Conservation (phyloP, 2,797 vertebrate species). For the Sphaeramia orbicularis region DNA sequence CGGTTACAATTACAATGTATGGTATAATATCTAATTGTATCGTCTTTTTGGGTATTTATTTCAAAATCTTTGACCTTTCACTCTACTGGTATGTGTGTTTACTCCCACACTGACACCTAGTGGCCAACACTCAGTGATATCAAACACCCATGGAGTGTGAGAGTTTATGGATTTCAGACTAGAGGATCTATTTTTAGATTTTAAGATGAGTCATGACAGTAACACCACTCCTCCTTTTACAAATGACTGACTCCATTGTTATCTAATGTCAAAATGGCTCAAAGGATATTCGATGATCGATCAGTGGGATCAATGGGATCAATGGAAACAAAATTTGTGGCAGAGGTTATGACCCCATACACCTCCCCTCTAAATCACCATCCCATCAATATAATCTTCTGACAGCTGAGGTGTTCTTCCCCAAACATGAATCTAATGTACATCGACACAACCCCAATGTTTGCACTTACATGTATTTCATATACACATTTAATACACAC, state of each 20-base stretch:
- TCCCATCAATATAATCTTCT: no score
- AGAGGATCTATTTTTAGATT: conserved; percentile 25
- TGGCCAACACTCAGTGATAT: conserved; percentile 36
- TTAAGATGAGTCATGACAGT: conserved; percentile 14
- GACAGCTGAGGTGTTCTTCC: no score
- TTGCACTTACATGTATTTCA: no score
- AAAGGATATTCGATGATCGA: neutral
- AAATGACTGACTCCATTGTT: neutral
- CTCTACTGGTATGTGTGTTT: neutral
- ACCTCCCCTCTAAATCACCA: no score
- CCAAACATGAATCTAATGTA: no score
- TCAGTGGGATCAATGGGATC: neutral
- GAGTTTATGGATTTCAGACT: conserved; percentile 28
- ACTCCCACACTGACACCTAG: conserved; percentile 70
- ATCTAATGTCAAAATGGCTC: neutral
- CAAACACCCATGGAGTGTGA: neutral
- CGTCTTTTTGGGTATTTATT: conserved; percentile 6
- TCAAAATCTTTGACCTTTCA: conserved; percentile 6
- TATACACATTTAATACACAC: no score
- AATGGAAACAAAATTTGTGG: neutral
- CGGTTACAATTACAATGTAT: no score
- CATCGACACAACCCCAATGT: no score
- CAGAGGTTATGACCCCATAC: no score
- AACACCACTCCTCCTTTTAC: neutral
- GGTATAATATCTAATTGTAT: neutral